These are phyloP conservation scores for Lepidocyrtoides sp. DNA, from an alignment of 2,888 invertebrate species.

Conservation along the genomic window DNA sequence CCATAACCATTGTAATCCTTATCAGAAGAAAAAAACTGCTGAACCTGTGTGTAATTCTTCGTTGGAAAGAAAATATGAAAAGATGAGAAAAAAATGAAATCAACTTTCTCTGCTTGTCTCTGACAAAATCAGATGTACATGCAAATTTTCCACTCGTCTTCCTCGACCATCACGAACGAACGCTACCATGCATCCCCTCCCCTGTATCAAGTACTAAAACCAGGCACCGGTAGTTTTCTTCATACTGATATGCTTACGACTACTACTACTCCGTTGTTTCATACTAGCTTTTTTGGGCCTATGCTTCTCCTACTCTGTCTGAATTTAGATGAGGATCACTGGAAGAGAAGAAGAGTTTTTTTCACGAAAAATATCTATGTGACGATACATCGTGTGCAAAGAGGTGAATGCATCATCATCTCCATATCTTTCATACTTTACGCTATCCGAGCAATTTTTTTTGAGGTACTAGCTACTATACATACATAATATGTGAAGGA, in stretches of 20 bases:
- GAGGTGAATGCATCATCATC: conserved; percentile 72
- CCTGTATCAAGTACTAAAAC: conserved; percentile 31
- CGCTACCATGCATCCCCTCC: conserved; percentile 13
- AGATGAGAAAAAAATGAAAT: conserved; percentile 78
- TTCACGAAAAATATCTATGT: conserved; percentile 46
- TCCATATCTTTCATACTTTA: conserved; percentile 30
- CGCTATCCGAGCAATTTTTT: conserved; percentile 27
- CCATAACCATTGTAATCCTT: conserved; percentile 77
- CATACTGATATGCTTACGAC: conserved; percentile 21
- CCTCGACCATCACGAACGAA: conserved; percentile 33
- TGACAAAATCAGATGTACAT: conserved; percentile 81
- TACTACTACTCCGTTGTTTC: background rate
- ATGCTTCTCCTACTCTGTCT: conserved; percentile 52
- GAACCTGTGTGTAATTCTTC: conserved; percentile 74
- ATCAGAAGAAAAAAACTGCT: conserved; percentile 67
- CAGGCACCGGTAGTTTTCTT: background rate
- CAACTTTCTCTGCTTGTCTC: conserved; percentile 81
- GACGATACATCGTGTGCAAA: conserved; percentile 67
- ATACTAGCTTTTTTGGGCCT: background rate
- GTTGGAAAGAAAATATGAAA: conserved; percentile 64
- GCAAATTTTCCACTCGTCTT: conserved; percentile 80
- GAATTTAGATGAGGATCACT: conserved; percentile 75
- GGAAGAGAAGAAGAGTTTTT: conserved; percentile 35
- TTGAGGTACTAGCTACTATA: conserved; percentile 44
- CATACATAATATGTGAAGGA: background rate